phyloP scores from a whole-genome alignment of 2,888 invertebrate genomes.

The Scrobipalpa atriplicella region DNA sequence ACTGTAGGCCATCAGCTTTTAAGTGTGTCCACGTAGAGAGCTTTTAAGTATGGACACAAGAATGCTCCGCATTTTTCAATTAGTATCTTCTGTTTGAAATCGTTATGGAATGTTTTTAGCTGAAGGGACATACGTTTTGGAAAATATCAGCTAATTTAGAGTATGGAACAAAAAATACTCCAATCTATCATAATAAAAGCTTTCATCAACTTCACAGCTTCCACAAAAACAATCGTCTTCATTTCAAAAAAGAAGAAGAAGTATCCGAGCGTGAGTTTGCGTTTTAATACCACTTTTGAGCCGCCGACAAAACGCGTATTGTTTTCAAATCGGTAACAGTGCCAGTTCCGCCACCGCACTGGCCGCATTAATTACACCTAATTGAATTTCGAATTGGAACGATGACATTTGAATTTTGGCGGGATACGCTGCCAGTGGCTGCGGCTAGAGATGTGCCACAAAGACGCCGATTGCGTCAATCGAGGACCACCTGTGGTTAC shows the following conservation, averaged over 20 bases:
- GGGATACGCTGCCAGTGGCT: constrained; percentile 50
- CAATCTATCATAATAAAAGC: constrained; percentile 46
- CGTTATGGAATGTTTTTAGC: too few species aligned
- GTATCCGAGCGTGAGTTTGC: constrained; percentile 59
- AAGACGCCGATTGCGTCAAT: constrained; percentile 70
- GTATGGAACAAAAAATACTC: constrained; percentile 34
- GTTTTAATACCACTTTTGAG: constrained; percentile 61
- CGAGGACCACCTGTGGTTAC: constrained; percentile 74
- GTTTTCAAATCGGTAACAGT: constrained; percentile 75
- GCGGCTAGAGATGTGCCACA: constrained; percentile 74
- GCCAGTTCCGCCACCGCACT: constrained; percentile 72
- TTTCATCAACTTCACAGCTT: constrained; percentile 52
- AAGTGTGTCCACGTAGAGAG: too few species aligned
- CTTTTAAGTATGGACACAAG: too few species aligned
- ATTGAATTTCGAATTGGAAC: constrained; percentile 86
- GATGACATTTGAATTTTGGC: constrained; percentile 85
- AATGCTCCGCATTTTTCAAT: too few species aligned
- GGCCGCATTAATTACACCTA: constrained; percentile 84
- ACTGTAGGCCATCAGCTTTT: constrained; percentile 42
- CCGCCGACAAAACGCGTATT: constrained; percentile 62
- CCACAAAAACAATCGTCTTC: constrained; percentile 35
- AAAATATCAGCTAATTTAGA: constrained; percentile 5
- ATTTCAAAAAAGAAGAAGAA: constrained; percentile 47
- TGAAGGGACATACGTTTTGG: too few species aligned
- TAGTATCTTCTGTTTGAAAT: too few species aligned